These are phyloP conservation scores for Eumerus sabulonum DNA, from an alignment of 2,888 invertebrate species.

Conservation along the genomic window DNA sequence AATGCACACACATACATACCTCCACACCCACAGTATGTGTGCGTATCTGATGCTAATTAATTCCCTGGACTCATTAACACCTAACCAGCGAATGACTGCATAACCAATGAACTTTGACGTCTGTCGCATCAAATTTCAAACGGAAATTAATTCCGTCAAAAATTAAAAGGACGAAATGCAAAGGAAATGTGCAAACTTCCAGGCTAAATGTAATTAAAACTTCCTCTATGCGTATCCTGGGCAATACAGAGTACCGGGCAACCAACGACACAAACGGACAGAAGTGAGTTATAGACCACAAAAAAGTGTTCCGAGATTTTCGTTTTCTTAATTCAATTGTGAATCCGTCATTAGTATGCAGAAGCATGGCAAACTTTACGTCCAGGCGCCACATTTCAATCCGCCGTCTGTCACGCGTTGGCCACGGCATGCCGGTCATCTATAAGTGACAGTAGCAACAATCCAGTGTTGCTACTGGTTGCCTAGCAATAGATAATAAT, in stretches of 20 bases:
- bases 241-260: too few species aligned
- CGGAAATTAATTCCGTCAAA: not conserved
- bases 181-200: conserved; percentile 21
- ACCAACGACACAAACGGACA: too few species aligned
- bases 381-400: conserved; percentile 62
- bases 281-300: not conserved
- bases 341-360: conserved; percentile 55
- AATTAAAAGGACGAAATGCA: conserved; percentile 1
- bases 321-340: conserved; percentile 51
- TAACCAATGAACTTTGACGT: conserved; percentile 50
- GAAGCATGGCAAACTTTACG: conserved; percentile 16
- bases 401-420: conserved; percentile 42
- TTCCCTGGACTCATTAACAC: conserved; percentile 50
- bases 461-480: conserved; percentile 47
- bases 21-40: not conserved
- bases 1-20: conserved; percentile 22
- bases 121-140: not conserved
- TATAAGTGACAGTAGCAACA: conserved; percentile 38
- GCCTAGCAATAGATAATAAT: conserved; percentile 37
- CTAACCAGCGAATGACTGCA: conserved; percentile 11
- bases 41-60: conserved; percentile 27
- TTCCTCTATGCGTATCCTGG: conserved; percentile 4
- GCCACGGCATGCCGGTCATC: not conserved
- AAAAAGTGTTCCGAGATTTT: conserved; percentile 5
- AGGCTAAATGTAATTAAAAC: conserved; percentile 37